Evolutionary conservation across 2,888 invertebrate species (phyloP), one percentile per base, ranked within the genome.

Genomic region (Cotesia congregata): DNA sequence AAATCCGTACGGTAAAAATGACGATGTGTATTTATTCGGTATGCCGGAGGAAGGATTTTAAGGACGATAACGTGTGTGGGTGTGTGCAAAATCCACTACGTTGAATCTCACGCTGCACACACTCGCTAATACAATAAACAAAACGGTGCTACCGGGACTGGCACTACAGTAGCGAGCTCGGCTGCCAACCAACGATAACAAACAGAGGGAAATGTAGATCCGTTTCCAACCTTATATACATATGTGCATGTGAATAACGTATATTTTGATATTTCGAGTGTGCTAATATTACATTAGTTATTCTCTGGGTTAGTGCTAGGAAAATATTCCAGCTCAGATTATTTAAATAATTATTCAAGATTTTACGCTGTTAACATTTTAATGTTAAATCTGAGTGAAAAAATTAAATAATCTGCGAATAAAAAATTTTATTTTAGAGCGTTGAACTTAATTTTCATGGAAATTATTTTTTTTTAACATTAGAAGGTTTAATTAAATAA

Each of bases 71-170:
- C 38, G 50, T 50, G 50, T 41, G 41, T 50, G 50, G 7, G 50
- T 7, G 50, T 50, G 50, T 50, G 50, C 12, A 12, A 12, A 50
- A 17, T 39, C 64, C 62, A 60, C 50, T 65, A 41, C 9, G 61
- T 39, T 7, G 40, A 64, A 61, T 50, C 76, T 61, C 40, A 61
- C 68, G 38, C 67, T 65, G 68, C 60, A 50, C 64, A 62, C 64
- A 50, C 50, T 38, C 74, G 76, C 77, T 80, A 72, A 78, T 74
- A 74, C 76, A 78, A 80, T 80, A 80, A 80, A 80, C 79, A 80
- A 80, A 75, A 80, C 74, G 73, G 60, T 60, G 75, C 50, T 50
- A 76, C 67, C 67, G 71, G 71, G 69, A 30, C 30, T 30, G 30
- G 30, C 3, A 30, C 30, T 60, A 50, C 15, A 73, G 50, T 38